Conservation (phyloP, 1,140 invertebrate species). For the Hyles vespertilio region DNA sequence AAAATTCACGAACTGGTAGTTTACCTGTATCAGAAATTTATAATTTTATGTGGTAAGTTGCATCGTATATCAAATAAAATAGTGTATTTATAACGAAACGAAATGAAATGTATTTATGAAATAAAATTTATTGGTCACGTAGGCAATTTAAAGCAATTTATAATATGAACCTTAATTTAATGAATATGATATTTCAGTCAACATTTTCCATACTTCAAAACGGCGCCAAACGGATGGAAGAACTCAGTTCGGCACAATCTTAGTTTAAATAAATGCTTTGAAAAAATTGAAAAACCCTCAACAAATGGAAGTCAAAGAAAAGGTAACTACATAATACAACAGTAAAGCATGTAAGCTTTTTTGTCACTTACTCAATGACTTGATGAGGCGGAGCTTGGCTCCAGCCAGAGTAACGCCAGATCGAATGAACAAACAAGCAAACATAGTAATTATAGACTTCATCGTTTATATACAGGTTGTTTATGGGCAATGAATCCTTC, state of each 20-base stretch:
- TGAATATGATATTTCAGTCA: constrained; percentile 79
- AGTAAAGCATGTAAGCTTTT: too few relatives aligned
- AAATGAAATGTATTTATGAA: too few relatives aligned
- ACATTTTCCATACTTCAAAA: constrained; percentile 98
- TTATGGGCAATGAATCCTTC: constrained; percentile 97
- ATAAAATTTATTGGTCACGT: too few relatives aligned
- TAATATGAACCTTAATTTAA: constrained; percentile 44
- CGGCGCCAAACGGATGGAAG: constrained; percentile 98
- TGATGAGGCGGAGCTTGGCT: too few relatives aligned
- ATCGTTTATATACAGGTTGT: constrained; percentile 79
- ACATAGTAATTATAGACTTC: background rate
- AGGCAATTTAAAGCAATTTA: background rate
- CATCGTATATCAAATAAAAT: too few relatives aligned
- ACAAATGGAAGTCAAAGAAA: constrained; percentile 88
- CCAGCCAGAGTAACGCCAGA: too few relatives aligned
- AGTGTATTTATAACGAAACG: too few relatives aligned
- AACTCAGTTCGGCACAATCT: constrained; percentile 97
- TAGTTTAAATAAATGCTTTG: constrained; percentile 97
- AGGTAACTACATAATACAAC: constrained; percentile 51
- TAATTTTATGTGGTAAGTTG: constrained; percentile 97
- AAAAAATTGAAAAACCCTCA: constrained; percentile 96
- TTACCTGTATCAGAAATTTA: constrained; percentile 98
- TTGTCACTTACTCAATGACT: too few relatives aligned
- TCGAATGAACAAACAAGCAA: too few relatives aligned
- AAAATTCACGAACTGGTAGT: constrained; percentile 95